phyloP scores from a whole-genome alignment of 2,888 invertebrate species.

The Tipula unca region DNA sequence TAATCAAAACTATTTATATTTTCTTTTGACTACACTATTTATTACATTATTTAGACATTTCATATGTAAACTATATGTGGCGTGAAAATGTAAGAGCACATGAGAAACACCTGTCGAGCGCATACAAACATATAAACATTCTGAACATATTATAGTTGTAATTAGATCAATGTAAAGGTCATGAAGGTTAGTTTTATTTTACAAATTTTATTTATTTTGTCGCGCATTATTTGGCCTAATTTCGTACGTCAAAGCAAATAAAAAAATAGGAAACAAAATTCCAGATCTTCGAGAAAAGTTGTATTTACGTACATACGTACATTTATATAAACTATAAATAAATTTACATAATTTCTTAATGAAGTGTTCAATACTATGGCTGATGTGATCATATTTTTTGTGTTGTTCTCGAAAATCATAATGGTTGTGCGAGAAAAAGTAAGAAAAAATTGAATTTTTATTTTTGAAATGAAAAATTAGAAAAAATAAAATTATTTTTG shows the following conservation, averaged over 20 bases:
- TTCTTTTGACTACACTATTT: background rate
- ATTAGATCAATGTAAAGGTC: slow-evolving; percentile 14
- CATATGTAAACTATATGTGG: background rate
- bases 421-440: background rate
- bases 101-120: slow-evolving; percentile 1
- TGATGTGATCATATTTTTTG: background rate
- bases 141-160: background rate
- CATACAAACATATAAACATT: background rate
- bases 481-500: background rate
- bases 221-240: background rate
- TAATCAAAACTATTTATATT: background rate
- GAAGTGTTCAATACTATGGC: background rate
- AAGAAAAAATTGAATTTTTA: background rate
- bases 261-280: background rate
- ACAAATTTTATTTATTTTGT: background rate
- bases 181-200: background rate
- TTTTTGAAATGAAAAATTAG: slow-evolving; percentile 8
- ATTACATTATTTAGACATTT: background rate
- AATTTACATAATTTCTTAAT: background rate
- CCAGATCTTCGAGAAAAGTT: background rate
- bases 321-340: background rate
- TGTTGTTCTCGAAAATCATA: slow-evolving; percentile 8
- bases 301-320: no score
- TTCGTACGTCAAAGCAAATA: background rate
- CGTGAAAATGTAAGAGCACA: background rate